These are phyloP conservation scores for Hirundichthys speculiger DNA, from an alignment of 2,113 vertebrate genomes.

Conservation along the genomic window DNA sequence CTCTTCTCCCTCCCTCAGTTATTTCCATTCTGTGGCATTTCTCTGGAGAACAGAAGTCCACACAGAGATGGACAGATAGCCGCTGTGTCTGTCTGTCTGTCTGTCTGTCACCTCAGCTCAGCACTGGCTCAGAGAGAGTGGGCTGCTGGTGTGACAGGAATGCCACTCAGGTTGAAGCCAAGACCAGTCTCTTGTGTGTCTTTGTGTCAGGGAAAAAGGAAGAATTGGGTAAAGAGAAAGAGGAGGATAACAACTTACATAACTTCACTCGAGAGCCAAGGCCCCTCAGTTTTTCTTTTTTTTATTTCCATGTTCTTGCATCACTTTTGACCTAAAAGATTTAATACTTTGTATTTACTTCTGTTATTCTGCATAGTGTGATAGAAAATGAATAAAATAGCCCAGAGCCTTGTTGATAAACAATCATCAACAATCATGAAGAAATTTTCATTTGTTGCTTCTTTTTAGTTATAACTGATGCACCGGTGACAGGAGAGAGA, in stretches of 20 bases:
- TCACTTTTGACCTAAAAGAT: not conserved
- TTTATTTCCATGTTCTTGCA: not conserved
- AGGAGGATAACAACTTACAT: not conserved
- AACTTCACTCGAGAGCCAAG: not conserved
- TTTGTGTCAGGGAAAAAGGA: too few relatives aligned
- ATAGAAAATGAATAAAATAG: too few relatives aligned
- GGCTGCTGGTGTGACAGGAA: constrained; percentile 26
- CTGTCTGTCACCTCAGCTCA: not conserved
- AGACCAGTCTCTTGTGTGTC: not conserved
- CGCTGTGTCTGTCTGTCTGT: not conserved
- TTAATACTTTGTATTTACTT: too few relatives aligned
- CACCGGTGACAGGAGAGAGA: too few relatives aligned
- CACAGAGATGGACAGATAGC: constrained; percentile 16
- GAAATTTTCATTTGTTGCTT: too few relatives aligned
- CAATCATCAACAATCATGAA: too few relatives aligned
- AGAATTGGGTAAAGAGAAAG: not conserved
- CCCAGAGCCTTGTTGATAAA: too few relatives aligned
- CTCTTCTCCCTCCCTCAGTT: not conserved
- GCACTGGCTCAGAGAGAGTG: not conserved
- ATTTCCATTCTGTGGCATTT: constrained; percentile 15
- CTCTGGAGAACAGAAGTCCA: constrained; percentile 18
- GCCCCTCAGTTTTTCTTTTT: too few relatives aligned
- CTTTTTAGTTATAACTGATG: too few relatives aligned
- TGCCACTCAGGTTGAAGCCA: not conserved
- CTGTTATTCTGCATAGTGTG: too few relatives aligned